These are phyloP conservation scores for Agonopterix arenella DNA, from an alignment of 2,888 invertebrate genomes.

Conservation along the genomic window DNA sequence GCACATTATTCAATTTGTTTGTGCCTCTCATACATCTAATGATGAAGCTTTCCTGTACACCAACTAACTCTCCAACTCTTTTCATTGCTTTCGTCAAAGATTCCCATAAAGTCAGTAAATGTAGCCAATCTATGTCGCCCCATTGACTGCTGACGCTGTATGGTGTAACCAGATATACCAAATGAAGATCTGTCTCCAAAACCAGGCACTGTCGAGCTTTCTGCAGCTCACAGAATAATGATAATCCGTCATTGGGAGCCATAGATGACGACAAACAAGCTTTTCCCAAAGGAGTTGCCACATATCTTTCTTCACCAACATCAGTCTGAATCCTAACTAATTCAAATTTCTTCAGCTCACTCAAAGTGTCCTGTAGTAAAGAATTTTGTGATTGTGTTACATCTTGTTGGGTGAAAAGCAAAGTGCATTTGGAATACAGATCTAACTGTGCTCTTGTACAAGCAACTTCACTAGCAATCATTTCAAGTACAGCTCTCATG, in stretches of 20 bases:
- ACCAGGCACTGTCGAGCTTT: conserved; percentile 94
- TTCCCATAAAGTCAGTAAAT: conserved; percentile 89
- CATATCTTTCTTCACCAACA: conserved; percentile 71
- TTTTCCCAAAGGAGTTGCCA: conserved; percentile 91
- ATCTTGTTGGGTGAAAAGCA: conserved; percentile 62
- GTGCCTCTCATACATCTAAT: conserved; percentile 85
- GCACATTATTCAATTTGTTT: conserved; percentile 73
- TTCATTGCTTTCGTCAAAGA: conserved; percentile 86
- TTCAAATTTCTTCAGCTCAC: conserved; percentile 87
- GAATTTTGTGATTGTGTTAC: conserved; percentile 32
- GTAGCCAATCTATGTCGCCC: conserved; percentile 88
- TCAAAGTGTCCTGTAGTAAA: conserved; percentile 73
- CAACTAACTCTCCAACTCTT: conserved; percentile 92
- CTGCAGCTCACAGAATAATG: conserved; percentile 92
- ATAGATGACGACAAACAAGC: conserved; percentile 96
- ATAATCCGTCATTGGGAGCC: conserved; percentile 95
- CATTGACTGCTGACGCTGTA: conserved; percentile 90
- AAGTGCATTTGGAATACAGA: conserved; percentile 87
- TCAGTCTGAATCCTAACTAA: conserved; percentile 82
- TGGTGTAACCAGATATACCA: conserved; percentile 97
- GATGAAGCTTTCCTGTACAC: conserved; percentile 91
- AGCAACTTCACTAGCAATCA: conserved; percentile 92
- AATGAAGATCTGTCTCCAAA: conserved; percentile 95
- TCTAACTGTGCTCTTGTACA: conserved; percentile 83
- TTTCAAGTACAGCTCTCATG: conserved; percentile 86